Base-by-base conservation (phyloP, 1,140 invertebrate genomes). In the Eriocheir sinensis region DNA sequence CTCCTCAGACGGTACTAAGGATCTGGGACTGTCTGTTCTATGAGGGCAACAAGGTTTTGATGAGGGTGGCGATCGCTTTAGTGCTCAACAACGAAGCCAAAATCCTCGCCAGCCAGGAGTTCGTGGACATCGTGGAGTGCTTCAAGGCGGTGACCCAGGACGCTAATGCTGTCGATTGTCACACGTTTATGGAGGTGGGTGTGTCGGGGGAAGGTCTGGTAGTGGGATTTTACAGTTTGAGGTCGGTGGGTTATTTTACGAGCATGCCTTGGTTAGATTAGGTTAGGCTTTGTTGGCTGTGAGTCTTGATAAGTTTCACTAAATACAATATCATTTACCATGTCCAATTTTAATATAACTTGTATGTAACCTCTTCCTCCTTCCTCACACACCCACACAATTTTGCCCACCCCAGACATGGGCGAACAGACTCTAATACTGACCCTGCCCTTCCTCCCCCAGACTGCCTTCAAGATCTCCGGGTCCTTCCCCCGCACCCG, bases 1-100 rank as follows among this genome's bases (percentile, higher is more conserved):
- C 38, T 44, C 96, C 96, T n/a, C 96, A 98, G 97, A 99, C 99
- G 41, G 98, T 99, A 53, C 97, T 99, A 2, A 97, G 99, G 96
- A 98, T 99, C 96, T 99, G 99, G 99, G 99, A 99, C 96, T 99
- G 98, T 96, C 97, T 99, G 80, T 99, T 99, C 97, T 98, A 98
- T 96, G 99, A 99, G 97, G 99, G 99, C 34, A 98, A 98, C 72
- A 99, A 99, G 96, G 97, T 98, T 94, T 96, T 99, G 30, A 98
- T 99, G 96, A 97, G 98, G 96, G 98, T 99, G n/a, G 98, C 98
- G 95, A 96, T 99, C 83, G 98, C 98, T 34, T 97, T 99, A 80
- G 98, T 99, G 81, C 98, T 98, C 96, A 97, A 98, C 92, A 98
- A 98, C 96, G 97, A 97, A 96, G 97, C 97, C 1, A 97, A 97